These are phyloP conservation scores for Limnephilus lunatus DNA, from an alignment of 2,888 invertebrate genomes.

Conservation along the genomic window DNA sequence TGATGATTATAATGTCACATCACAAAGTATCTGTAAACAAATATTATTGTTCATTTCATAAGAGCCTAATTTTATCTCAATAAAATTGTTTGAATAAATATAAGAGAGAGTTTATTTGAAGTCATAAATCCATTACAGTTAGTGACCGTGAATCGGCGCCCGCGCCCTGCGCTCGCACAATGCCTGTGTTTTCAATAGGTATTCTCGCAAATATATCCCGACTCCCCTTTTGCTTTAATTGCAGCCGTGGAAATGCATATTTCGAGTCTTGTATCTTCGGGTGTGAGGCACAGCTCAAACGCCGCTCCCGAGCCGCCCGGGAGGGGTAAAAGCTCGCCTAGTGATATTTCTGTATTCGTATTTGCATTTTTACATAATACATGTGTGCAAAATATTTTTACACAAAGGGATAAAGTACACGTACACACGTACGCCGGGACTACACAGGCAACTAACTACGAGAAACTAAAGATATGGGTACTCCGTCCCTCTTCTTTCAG, in stretches of 20 bases:
- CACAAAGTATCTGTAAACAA: too few species aligned
- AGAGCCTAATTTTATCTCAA: neutral
- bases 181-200: conserved; percentile 38
- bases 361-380: conserved; percentile 65
- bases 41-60: too few species aligned
- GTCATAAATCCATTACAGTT: neutral
- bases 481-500: conserved; percentile 1
- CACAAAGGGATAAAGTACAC: conserved; percentile 63
- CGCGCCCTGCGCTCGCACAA: neutral
- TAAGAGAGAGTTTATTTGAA: neutral
- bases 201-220: conserved; percentile 38
- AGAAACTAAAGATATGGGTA: conserved; percentile 56
- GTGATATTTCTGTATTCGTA: conserved; percentile 65
- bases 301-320: conserved; percentile 29
- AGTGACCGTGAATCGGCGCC: neutral
- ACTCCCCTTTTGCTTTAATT: conserved; percentile 53
- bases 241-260: conserved; percentile 57
- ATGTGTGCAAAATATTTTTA: conserved; percentile 65
- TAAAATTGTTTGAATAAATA: too few species aligned
- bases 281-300: conserved; percentile 50
- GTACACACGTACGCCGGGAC: conserved; percentile 41
- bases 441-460: conserved; percentile 57
- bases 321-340: conserved; percentile 51
- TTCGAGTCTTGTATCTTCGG: conserved; percentile 51
- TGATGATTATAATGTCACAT: too few species aligned